Percentiles rank a stretch among this genome's conserved stretches.
Conservation (phyloP, 2,888 invertebrate species). For the Synergus umbraculus region DNA sequence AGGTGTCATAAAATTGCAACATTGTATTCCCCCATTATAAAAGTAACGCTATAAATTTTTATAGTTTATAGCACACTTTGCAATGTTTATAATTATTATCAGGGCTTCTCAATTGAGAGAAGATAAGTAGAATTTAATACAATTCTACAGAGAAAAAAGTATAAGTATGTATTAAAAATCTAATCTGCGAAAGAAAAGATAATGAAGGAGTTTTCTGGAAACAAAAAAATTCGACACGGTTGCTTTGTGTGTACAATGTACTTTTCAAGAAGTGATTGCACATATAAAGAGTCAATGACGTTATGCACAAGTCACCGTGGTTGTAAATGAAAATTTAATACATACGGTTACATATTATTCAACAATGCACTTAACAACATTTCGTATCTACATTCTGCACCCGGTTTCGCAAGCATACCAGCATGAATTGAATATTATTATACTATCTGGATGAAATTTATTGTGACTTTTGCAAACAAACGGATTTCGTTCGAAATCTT, state of each 20-base stretch:
- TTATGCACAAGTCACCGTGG: not conserved
- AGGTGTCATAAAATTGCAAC: not conserved
- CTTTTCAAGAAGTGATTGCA: not conserved
- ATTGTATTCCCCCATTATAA: not conserved
- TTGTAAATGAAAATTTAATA: not conserved
- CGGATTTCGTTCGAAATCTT: too few relatives aligned
- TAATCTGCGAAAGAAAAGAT: too few relatives aligned
- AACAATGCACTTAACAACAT: not conserved
- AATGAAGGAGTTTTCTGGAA: not conserved
- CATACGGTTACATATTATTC: not conserved
- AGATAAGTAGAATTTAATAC: too few relatives aligned
- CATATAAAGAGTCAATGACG: not conserved
- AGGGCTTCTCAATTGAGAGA: too few relatives aligned
- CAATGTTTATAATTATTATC: too few relatives aligned
- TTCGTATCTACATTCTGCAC: not conserved
- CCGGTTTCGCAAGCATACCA: not conserved
- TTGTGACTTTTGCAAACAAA: not conserved
- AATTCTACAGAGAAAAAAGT: too few relatives aligned
- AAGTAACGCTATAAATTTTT: not conserved
- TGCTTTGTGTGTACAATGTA: not conserved
- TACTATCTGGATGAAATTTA: not conserved
- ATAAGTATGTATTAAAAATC: too few relatives aligned
- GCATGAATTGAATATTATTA: not conserved
- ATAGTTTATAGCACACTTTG: not conserved
- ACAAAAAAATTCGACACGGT: not conserved